phyloP scores from a whole-genome alignment of 2,888 invertebrate genomes.

The Heliconius aoede region DNA sequence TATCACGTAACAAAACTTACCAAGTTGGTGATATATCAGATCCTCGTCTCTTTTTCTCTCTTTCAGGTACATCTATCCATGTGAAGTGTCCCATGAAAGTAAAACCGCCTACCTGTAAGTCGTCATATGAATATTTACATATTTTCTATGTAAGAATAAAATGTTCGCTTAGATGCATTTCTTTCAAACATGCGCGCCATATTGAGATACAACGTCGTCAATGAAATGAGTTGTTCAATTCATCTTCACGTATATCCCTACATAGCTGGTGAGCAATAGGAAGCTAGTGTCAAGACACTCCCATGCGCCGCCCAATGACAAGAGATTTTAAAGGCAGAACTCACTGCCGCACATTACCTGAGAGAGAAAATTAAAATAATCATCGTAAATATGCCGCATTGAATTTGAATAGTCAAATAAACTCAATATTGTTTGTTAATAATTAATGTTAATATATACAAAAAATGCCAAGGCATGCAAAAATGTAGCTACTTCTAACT shows the following conservation, averaged over 20 bases:
- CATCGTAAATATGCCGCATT: background rate
- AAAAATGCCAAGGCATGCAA: background rate
- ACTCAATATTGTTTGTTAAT: background rate
- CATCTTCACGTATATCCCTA: too few species aligned
- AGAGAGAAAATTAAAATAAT: too few species aligned
- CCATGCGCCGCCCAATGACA: too few species aligned
- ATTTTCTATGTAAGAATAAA: too few species aligned
- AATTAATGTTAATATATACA: background rate
- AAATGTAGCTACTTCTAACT: background rate
- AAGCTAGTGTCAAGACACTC: too few species aligned
- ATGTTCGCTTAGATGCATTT: too few species aligned
- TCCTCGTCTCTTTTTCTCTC: slow-evolving; percentile 84
- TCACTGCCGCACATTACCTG: too few species aligned
- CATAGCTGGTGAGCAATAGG: too few species aligned
- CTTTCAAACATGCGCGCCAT: too few species aligned
- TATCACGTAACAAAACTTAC: slow-evolving; percentile 57
- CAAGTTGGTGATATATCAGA: slow-evolving; percentile 86
- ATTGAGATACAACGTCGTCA: too few species aligned
- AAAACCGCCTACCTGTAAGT: slow-evolving; percentile 89
- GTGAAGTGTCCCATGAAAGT: slow-evolving; percentile 96
- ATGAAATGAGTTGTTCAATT: too few species aligned
- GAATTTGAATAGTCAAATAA: background rate
- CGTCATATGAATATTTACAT: background rate
- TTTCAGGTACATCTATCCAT: slow-evolving; percentile 91
- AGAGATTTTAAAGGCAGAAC: too few species aligned